Conservation (phyloP, 2,888 invertebrate genomes). For the Pycnomerus fuliginosus region DNA sequence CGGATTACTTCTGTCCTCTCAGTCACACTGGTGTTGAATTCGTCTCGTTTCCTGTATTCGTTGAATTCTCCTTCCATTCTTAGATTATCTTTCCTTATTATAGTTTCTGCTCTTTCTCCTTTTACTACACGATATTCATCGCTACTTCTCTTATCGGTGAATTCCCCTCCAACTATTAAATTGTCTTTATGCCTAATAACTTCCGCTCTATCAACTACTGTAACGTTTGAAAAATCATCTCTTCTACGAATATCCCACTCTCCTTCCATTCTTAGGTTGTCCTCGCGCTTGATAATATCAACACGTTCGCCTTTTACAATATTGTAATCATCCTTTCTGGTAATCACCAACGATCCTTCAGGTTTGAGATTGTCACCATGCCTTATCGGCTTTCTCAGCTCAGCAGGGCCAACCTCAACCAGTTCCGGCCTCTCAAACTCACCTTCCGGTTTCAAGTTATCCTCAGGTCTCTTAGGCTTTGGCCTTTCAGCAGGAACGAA, state of each 20-base stretch:
- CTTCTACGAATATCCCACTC: slow-evolving; percentile 45
- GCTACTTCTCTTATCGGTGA: slow-evolving; percentile 48
- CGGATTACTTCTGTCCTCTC: too few species aligned
- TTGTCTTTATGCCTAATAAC: slow-evolving; percentile 58
- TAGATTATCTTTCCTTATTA: slow-evolving; percentile 56
- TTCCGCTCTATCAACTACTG: slow-evolving; percentile 60
- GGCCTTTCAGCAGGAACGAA: slow-evolving; percentile 45
- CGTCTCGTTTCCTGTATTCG: slow-evolving; percentile 56
- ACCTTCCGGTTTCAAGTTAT: slow-evolving; percentile 54
- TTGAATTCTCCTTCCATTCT: slow-evolving; percentile 58
- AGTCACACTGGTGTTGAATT: too few species aligned
- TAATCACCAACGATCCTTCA: slow-evolving; percentile 57
- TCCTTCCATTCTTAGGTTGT: slow-evolving; percentile 62
- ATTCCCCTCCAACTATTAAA: slow-evolving; percentile 60
- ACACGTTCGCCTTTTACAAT: slow-evolving; percentile 61
- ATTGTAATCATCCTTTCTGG: slow-evolving; percentile 57
- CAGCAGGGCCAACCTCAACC: slow-evolving; percentile 44
- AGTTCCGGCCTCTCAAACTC: slow-evolving; percentile 46
- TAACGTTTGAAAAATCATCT: slow-evolving; percentile 58
- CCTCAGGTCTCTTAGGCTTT: slow-evolving; percentile 41
- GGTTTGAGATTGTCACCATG: slow-evolving; percentile 64
- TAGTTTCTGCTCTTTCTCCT: slow-evolving; percentile 46
- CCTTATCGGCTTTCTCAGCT: slow-evolving; percentile 49
- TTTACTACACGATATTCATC: slow-evolving; percentile 40
- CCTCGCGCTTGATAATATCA: slow-evolving; percentile 62